A percentile compares a stretch with the other conserved stretches of the same genome.
These are phyloP conservation scores for Eira barbara DNA, from an alignment of 2,113 vertebrate genomes.

Conservation along the genomic window DNA sequence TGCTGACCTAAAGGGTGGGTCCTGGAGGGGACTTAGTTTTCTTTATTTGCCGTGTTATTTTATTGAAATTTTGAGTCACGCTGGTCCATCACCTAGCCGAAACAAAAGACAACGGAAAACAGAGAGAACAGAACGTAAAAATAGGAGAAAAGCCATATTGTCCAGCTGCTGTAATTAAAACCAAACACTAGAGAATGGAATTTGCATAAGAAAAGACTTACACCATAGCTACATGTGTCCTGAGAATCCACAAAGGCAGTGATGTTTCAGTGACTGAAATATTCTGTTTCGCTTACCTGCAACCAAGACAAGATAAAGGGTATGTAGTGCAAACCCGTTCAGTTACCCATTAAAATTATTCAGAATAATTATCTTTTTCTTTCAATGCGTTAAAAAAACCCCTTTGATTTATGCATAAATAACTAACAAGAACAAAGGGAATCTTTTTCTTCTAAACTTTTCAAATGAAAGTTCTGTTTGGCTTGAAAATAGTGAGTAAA, in stretches of 20 bases:
- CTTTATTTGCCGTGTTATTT: neutral
- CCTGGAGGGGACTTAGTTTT: neutral
- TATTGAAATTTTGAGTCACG: neutral
- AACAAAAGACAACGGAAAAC: neutral
- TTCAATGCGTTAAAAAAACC: neutral
- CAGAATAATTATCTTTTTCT: neutral
- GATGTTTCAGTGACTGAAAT: neutral
- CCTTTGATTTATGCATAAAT: neutral
- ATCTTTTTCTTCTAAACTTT: neutral
- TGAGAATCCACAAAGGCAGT: neutral
- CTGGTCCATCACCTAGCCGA: neutral
- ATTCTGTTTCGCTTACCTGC: neutral
- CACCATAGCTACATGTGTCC: rapidly evolving
- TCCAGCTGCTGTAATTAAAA: neutral
- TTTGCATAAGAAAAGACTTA: neutral
- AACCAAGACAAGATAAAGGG: neutral
- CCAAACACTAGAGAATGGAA: neutral
- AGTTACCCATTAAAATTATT: neutral
- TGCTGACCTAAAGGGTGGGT: neutral
- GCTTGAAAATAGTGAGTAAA: neutral
- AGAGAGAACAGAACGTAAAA: neutral
- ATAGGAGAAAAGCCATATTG: neutral
- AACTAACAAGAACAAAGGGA: neutral
- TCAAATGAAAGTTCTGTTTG: neutral
- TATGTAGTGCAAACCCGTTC: neutral